Conservation (phyloP, 2,113 vertebrate genomes). For the Bufo bufo region DNA sequence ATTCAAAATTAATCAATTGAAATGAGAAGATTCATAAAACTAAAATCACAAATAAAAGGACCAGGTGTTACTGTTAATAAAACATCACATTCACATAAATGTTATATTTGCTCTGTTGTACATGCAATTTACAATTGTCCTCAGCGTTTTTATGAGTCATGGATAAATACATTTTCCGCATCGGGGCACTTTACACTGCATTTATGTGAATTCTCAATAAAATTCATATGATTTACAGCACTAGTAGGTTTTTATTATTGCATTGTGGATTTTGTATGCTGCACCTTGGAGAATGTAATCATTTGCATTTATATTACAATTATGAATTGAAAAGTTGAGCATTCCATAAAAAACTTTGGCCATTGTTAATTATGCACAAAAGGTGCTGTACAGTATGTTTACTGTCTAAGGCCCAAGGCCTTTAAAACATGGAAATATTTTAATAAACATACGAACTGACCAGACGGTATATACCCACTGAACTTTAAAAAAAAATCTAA, state of each 20-base stretch:
- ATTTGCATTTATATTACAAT: slow-evolving; percentile 50
- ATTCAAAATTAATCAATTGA: neutral
- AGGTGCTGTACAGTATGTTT: neutral
- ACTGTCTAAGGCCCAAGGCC: neutral
- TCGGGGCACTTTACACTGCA: slow-evolving; percentile 47
- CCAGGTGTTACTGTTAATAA: slow-evolving; percentile 43
- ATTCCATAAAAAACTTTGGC: slow-evolving; percentile 16
- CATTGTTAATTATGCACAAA: slow-evolving; percentile 31
- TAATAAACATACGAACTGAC: neutral
- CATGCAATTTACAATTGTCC: slow-evolving; percentile 47
- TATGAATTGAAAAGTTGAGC: slow-evolving; percentile 41
- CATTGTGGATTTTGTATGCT: slow-evolving; percentile 43
- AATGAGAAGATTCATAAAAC: neutral
- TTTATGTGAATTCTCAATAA: slow-evolving; percentile 50
- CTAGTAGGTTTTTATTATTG: slow-evolving; percentile 37
- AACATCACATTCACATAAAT: slow-evolving; percentile 28
- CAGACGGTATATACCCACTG: neutral
- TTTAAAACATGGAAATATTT: neutral
- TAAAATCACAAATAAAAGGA: neutral
- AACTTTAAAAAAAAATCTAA: neutral
- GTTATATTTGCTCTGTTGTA: slow-evolving; percentile 39
- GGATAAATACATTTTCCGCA: slow-evolving; percentile 51
- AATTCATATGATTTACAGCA: slow-evolving; percentile 36
- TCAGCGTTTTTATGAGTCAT: slow-evolving; percentile 38
- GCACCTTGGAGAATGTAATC: slow-evolving; percentile 40